A percentile compares a stretch with the other conserved stretches of the same genome.
These are phyloP conservation scores for Neopipo cinnamomea DNA, from an alignment of 2,113 vertebrate genomes.

Conservation along the genomic window DNA sequence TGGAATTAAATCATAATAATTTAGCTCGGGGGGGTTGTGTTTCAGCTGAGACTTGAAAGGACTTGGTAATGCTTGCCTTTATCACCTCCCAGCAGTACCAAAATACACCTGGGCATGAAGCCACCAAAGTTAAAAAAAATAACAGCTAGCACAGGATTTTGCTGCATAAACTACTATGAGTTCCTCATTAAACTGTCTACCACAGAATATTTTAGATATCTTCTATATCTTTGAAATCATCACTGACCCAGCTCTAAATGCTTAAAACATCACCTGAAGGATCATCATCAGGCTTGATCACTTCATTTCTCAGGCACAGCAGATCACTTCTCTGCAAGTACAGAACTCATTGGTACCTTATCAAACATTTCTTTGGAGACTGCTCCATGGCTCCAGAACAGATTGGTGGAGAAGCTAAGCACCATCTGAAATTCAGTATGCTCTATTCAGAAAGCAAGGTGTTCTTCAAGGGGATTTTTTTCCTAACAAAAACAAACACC, in stretches of 20 bases:
- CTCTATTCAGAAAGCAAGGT: neutral
- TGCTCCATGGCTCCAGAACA: neutral
- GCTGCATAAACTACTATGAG: slow-evolving; percentile 25
- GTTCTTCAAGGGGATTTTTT: neutral
- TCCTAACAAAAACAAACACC: neutral
- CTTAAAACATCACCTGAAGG: neutral
- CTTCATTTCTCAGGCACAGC: neutral
- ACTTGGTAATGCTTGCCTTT: slow-evolving; percentile 42
- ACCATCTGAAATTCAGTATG: neutral
- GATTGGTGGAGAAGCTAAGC: neutral
- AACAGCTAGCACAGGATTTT: slow-evolving; percentile 21
- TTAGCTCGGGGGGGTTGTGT: neutral
- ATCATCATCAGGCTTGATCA: neutral
- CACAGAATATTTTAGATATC: neutral
- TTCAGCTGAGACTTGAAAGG: slow-evolving; percentile 31
- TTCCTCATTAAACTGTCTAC: neutral
- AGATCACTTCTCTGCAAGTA: neutral
- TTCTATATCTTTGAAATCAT: neutral
- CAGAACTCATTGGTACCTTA: neutral
- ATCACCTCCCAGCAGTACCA: slow-evolving; percentile 54
- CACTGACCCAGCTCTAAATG: neutral
- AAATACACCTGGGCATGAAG: slow-evolving; percentile 47
- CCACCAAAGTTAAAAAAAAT: slow-evolving; percentile 30
- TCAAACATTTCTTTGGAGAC: neutral
- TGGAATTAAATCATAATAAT: slow-evolving; percentile 52